A percentile compares a stretch with the other conserved stretches of the same genome.
Evolutionary conservation across 2,113 vertebrate genomes (phyloP).

Genomic region (Antennarius striatus): DNA sequence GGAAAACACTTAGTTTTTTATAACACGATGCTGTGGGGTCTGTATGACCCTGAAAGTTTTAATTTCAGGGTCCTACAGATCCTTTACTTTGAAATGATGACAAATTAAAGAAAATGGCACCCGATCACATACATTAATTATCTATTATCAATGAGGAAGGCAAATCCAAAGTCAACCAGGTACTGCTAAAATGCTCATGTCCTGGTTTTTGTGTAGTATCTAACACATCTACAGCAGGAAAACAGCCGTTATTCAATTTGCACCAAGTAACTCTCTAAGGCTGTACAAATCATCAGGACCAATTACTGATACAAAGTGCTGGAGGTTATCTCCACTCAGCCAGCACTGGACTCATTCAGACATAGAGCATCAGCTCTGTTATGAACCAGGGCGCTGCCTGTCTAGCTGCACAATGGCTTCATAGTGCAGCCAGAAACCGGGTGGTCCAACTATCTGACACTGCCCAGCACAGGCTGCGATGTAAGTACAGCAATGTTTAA

Average conservation of each 20-base stretch:
- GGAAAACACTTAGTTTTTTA: no score
- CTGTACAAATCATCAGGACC: slow-evolving; percentile 73
- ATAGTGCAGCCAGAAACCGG: slow-evolving; percentile 46
- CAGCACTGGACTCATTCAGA: slow-evolving; percentile 62
- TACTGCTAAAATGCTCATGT: background rate
- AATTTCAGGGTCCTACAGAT: background rate
- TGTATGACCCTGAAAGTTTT: no score
- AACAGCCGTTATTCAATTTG: slow-evolving; percentile 74
- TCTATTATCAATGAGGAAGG: background rate
- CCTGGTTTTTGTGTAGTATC: slow-evolving; percentile 53
- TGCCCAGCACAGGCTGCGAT: slow-evolving; percentile 19
- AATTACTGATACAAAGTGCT: slow-evolving; percentile 67
- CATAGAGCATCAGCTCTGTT: slow-evolving; percentile 56
- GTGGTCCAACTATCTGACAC: slow-evolving; percentile 54
- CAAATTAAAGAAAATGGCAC: slow-evolving; percentile 2
- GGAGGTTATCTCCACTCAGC: slow-evolving; percentile 67
- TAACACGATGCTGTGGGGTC: no score
- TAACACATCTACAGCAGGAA: slow-evolving; percentile 64
- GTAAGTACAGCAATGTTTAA: background rate
- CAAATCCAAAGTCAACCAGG: background rate
- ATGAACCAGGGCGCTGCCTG: slow-evolving; percentile 58
- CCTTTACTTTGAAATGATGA: background rate
- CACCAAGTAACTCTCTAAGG: slow-evolving; percentile 64
- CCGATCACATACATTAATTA: background rate
- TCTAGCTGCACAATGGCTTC: slow-evolving; percentile 54